These are phyloP conservation scores for Carposina sasakii DNA, from an alignment of 1,140 invertebrate genomes.

Conservation along the genomic window DNA sequence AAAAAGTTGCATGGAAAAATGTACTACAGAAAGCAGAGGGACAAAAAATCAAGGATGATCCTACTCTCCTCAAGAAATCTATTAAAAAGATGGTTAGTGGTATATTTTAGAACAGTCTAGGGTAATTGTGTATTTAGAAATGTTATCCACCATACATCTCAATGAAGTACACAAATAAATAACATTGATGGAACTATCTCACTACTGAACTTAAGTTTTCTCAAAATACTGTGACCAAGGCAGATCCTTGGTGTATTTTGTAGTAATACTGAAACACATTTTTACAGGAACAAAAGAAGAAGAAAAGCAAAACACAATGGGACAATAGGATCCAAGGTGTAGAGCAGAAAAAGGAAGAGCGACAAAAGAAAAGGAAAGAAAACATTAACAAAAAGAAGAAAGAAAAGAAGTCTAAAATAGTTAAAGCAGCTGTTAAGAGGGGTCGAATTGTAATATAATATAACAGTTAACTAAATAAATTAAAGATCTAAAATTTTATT, in stretches of 20 bases:
- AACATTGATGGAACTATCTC: too few relatives aligned
- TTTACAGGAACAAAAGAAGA: slow-evolving; percentile 62
- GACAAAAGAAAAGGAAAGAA: slow-evolving; percentile 56
- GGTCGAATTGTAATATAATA: slow-evolving; percentile 53
- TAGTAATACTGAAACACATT: too few relatives aligned
- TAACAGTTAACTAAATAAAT: slow-evolving; percentile 2
- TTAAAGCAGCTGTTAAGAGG: slow-evolving; percentile 54
- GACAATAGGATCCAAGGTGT: slow-evolving; percentile 51
- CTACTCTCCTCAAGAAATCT: slow-evolving; percentile 82
- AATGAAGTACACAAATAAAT: too few relatives aligned
- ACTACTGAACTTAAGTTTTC: too few relatives aligned
- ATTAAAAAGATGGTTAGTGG: slow-evolving; percentile 76
- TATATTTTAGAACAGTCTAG: too few relatives aligned
- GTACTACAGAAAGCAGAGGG: slow-evolving; percentile 84
- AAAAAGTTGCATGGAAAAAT: slow-evolving; percentile 82
- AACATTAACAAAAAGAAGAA: slow-evolving; percentile 64
- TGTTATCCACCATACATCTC: too few relatives aligned
- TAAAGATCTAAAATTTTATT: slow-evolving; percentile 12
- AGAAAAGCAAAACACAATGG: slow-evolving; percentile 60
- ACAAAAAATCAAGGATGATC: slow-evolving; percentile 89
- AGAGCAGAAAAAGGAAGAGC: slow-evolving; percentile 51
- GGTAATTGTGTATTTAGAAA: too few relatives aligned
- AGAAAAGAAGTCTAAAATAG: slow-evolving; percentile 58
- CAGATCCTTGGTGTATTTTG: too few relatives aligned
- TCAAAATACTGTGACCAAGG: too few relatives aligned